Evolutionary conservation across 2,113 vertebrate genomes (phyloP).

Genomic region (Ardeotis arabs): DNA sequence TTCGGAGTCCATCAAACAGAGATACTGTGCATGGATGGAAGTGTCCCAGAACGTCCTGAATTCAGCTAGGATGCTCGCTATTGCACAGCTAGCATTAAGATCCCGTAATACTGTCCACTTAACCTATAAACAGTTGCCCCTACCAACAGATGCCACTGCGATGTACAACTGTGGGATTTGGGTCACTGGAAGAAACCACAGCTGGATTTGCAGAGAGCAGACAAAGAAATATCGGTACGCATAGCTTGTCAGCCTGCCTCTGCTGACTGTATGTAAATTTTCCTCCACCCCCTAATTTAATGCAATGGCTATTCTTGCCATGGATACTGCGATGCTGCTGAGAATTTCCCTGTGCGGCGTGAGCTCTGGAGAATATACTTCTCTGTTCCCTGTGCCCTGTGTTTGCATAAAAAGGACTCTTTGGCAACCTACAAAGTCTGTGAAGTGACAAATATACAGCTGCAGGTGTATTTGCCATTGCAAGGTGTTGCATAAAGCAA

Average conservation of each 20-base stretch:
- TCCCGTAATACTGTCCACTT: not conserved
- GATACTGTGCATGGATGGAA: not conserved
- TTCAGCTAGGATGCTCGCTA: not conserved
- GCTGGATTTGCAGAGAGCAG: conserved; percentile 33
- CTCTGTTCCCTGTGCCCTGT: not conserved
- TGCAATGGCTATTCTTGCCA: not conserved
- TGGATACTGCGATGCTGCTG: not conserved
- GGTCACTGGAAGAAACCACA: conserved; percentile 42
- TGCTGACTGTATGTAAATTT: not conserved
- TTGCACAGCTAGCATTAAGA: not conserved
- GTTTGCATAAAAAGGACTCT: not conserved
- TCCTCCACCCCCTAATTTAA: not conserved
- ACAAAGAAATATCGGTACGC: not conserved
- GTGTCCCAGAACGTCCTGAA: not conserved
- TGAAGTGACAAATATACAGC: not conserved
- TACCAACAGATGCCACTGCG: not conserved
- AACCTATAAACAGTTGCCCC: not conserved
- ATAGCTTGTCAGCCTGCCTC: not conserved
- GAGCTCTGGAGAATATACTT: not conserved
- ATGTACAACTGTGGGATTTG: conserved; percentile 2
- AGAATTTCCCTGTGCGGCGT: not conserved
- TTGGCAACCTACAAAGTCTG: not conserved
- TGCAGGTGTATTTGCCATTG: not conserved
- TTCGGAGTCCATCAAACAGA: not conserved
- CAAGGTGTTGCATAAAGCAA: not conserved